Conservation (phyloP, 53 echinoderm and acorn worm genomes). For the Luidia sarsii region DNA sequence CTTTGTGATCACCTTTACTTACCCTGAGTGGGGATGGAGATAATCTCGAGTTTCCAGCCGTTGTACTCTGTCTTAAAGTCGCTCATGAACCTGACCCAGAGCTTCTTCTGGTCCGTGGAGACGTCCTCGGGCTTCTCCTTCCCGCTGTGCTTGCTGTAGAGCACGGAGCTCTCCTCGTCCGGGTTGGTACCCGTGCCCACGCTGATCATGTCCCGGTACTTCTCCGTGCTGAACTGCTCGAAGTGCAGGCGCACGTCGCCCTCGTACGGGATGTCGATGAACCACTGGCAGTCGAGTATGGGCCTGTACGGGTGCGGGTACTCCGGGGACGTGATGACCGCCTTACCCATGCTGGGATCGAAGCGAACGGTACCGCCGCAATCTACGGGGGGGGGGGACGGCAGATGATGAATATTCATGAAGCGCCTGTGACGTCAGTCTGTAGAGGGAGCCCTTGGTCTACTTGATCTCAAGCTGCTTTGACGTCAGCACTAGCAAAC, state of each 20-base stretch:
- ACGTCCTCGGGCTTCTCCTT: conserved; percentile 55
- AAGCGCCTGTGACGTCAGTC: too few species aligned
- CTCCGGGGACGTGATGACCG: conserved; percentile 72
- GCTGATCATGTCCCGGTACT: conserved; percentile 67
- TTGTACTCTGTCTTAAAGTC: conserved; percentile 58
- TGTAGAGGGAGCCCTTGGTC: too few species aligned
- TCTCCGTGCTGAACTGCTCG: conserved; percentile 78
- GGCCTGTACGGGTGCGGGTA: conserved; percentile 59
- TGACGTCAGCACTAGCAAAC: too few species aligned
- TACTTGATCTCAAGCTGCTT: too few species aligned
- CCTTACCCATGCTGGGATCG: conserved; percentile 55
- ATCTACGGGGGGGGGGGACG: too few species aligned
- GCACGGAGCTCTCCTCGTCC: conserved; percentile 37
- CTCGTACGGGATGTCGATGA: conserved; percentile 67
- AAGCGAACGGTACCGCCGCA: conserved; percentile 65
- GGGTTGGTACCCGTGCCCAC: conserved; percentile 83
- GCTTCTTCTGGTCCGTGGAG: conserved; percentile 36
- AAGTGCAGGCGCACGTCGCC: conserved; percentile 63
- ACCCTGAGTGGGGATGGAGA: conserved; percentile 68
- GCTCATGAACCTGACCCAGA: conserved; percentile 81
- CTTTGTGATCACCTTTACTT: too few species aligned
- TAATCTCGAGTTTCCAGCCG: conserved; percentile 67
- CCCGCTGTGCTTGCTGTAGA: conserved; percentile 63
- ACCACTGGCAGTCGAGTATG: conserved; percentile 74
- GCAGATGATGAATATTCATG: too few species aligned